phyloP scores from a whole-genome alignment of 2,797 vertebrate species.

The Anomalospiza imberbis region DNA sequence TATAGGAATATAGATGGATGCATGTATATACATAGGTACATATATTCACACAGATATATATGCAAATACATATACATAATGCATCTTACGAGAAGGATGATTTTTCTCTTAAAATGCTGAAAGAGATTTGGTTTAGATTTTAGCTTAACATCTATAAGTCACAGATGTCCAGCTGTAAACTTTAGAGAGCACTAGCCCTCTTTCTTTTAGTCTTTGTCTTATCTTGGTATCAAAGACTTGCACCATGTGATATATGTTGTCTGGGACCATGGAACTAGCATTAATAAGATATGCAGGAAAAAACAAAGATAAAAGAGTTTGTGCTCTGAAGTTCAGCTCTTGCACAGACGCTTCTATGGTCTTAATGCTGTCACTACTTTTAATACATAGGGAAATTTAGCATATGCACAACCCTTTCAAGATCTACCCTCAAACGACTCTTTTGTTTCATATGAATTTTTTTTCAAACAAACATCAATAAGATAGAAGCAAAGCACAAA shows the following conservation, averaged over 20 bases:
- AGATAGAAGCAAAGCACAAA: not conserved
- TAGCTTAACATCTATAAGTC: not conserved
- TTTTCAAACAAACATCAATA: not conserved
- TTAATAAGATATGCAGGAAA: not conserved
- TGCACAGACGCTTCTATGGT: not conserved
- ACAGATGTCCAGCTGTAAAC: conserved; percentile 16
- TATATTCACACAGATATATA: not conserved
- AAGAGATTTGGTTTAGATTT: not conserved
- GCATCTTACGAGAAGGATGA: not conserved
- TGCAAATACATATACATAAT: not conserved
- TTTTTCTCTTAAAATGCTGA: not conserved
- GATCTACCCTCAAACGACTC: not conserved
- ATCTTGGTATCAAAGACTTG: conserved; percentile 36
- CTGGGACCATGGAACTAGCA: not conserved
- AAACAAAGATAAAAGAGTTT: conserved; percentile 36
- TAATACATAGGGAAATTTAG: not conserved
- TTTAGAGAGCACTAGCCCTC: not conserved
- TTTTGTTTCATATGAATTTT: not conserved
- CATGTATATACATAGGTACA: not conserved
- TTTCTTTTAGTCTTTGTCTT: not conserved
- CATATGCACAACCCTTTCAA: not conserved
- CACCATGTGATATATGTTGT: not conserved
- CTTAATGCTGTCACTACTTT: not conserved
- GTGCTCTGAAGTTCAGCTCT: not conserved
- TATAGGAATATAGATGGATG: not conserved